Conservation (phyloP, 2,797 vertebrate species). For the Halcyon smyrnensis region DNA sequence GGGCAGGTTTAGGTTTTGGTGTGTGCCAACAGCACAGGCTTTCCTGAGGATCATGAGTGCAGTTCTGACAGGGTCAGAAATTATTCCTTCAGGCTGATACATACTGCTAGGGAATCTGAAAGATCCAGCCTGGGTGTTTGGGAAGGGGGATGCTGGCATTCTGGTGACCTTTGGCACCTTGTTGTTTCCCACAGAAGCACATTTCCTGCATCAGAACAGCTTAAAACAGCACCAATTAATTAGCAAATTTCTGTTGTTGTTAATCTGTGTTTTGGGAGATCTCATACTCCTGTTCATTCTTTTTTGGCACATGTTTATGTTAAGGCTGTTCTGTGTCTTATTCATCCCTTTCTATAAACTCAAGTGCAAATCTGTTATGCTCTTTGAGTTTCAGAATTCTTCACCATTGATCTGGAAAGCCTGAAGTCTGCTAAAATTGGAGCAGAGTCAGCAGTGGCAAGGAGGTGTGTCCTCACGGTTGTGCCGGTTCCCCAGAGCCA, state of each 20-base stretch:
- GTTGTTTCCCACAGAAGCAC: background rate
- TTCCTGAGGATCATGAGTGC: background rate
- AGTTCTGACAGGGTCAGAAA: background rate
- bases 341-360: background rate
- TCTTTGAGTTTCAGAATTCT: background rate
- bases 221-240: background rate
- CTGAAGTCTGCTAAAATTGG: constrained; percentile 11
- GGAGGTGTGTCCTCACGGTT: background rate
- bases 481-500: background rate
- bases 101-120: background rate
- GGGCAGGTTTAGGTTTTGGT: background rate
- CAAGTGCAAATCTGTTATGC: background rate
- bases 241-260: background rate
- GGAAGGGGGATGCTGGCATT: background rate
- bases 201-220: background rate
- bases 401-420: background rate
- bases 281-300: background rate
- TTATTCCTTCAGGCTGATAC: background rate
- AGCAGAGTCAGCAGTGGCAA: background rate
- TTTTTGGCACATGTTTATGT: background rate
- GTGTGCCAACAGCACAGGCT: background rate
- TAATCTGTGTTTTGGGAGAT: background rate
- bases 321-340: background rate
- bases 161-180: background rate
- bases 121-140: background rate